phyloP scores from a whole-genome alignment of 53 echinoderm and acorn worm genomes.

The Paelopatides confundens region DNA sequence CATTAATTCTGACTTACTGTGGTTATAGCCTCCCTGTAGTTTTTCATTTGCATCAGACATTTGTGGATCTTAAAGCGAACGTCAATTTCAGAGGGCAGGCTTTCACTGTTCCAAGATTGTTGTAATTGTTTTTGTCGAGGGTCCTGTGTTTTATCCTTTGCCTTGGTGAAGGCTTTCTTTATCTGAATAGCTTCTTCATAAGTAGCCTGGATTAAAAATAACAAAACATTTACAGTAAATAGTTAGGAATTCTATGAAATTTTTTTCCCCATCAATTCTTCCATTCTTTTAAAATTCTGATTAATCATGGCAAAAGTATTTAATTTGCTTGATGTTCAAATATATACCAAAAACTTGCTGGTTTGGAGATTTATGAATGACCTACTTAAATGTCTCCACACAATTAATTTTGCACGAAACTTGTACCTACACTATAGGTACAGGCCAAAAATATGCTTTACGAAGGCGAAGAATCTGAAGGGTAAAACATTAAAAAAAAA shows the following conservation, averaged over 20 bases:
- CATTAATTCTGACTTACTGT: constrained; percentile 88
- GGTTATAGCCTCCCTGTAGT: constrained; percentile 86
- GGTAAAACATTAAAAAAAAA: too few relatives aligned
- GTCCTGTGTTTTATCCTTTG: constrained; percentile 74
- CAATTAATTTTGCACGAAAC: too few relatives aligned
- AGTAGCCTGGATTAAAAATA: constrained; percentile 54
- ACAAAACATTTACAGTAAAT: neutral
- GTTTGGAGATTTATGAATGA: too few relatives aligned
- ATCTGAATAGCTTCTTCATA: constrained; percentile 90
- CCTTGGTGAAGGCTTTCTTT: constrained; percentile 89
- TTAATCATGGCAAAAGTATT: too few relatives aligned
- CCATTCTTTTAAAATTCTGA: too few relatives aligned
- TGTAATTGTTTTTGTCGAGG: constrained; percentile 36
- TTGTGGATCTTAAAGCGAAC: constrained; percentile 95
- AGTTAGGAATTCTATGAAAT: neutral
- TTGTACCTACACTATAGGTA: too few relatives aligned
- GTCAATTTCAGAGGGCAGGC: constrained; percentile 88
- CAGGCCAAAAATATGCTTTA: too few relatives aligned
- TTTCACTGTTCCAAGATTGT: constrained; percentile 46
- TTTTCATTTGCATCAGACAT: constrained; percentile 87
- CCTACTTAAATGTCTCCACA: too few relatives aligned
- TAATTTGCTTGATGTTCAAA: too few relatives aligned
- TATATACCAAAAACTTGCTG: too few relatives aligned
- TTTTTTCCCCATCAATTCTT: too few relatives aligned
- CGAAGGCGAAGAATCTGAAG: too few relatives aligned